These are phyloP conservation scores for Tetanocera ferruginea DNA, from an alignment of 2,888 invertebrate genomes.

Conservation along the genomic window DNA sequence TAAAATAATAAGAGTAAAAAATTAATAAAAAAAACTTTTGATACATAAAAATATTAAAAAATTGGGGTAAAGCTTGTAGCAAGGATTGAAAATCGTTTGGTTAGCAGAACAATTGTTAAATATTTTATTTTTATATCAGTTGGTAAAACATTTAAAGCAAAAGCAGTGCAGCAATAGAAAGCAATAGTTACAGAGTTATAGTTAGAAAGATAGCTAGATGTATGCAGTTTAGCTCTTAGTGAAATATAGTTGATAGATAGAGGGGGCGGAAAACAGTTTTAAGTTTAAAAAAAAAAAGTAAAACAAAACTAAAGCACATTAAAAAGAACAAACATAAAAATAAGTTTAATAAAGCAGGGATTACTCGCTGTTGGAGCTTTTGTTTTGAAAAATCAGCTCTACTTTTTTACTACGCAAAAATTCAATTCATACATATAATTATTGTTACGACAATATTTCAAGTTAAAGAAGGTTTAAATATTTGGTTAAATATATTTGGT, in stretches of 20 bases:
- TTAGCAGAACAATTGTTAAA: neutral
- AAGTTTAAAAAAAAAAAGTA: neutral
- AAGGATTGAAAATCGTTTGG: neutral
- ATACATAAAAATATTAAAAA: neutral
- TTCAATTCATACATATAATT: neutral
- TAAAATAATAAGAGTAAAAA: too few relatives aligned
- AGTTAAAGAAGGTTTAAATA: neutral
- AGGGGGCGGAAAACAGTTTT: neutral
- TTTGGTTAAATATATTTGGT: neutral
- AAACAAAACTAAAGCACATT: too few relatives aligned
- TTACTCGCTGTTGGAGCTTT: too few relatives aligned
- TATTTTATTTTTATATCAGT: neutral
- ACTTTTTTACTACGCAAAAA: neutral
- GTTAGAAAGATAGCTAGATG: neutral
- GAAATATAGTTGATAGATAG: slow-evolving; percentile 1
- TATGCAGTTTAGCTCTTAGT: neutral
- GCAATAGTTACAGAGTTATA: neutral
- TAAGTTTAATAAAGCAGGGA: too few relatives aligned
- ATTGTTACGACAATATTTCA: neutral
- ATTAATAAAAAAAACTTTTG: neutral
- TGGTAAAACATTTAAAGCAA: slow-evolving; percentile 15
- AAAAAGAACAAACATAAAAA: too few relatives aligned
- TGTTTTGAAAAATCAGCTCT: neutral
- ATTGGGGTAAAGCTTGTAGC: neutral
- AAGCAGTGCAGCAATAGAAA: slow-evolving; percentile 13